Percentiles rank a stretch among this genome's conserved stretches.
Evolutionary conservation across 2,888 invertebrate genomes (phyloP).

Genomic region (Mechanitis messenoides): DNA sequence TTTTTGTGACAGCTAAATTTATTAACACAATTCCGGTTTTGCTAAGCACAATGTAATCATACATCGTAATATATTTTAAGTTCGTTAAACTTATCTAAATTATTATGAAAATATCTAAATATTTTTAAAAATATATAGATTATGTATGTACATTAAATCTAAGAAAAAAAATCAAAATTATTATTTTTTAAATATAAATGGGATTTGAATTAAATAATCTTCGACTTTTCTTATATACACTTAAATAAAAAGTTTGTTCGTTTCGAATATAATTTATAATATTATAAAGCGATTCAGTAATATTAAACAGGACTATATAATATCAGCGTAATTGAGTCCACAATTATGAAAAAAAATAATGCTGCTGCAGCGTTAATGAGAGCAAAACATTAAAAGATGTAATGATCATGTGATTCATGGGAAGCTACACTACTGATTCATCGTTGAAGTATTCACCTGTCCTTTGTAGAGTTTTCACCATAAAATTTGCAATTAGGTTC

Average conservation of each 20-base stretch:
- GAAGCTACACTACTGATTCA: slow-evolving; percentile 34
- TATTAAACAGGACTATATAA: neutral
- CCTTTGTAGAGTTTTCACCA: slow-evolving; percentile 19
- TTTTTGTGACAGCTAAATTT: neutral
- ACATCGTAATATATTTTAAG: slow-evolving; percentile 2
- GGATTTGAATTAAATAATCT: neutral
- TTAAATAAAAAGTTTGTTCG: neutral
- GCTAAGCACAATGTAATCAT: neutral
- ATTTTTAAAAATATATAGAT: neutral
- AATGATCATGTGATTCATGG: slow-evolving; percentile 29
- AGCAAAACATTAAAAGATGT: slow-evolving; percentile 23
- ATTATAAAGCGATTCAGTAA: slow-evolving; percentile 3
- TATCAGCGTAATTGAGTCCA: slow-evolving; percentile 7
- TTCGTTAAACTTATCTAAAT: slow-evolving; percentile 2
- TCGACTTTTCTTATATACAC: neutral
- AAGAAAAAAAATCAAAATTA: too few relatives aligned
- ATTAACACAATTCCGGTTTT: slow-evolving; percentile 1
- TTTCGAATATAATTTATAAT: neutral
- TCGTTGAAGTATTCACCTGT: slow-evolving; percentile 32
- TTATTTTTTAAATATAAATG: too few relatives aligned
- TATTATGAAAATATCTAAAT: neutral
- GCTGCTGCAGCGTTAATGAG: slow-evolving; percentile 17
- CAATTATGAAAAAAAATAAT: slow-evolving; percentile 15
- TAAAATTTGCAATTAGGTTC: slow-evolving; percentile 15
- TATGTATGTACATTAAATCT: too few relatives aligned